Base-by-base conservation (phyloP, 2,888 invertebrate species). In the Melanostoma scalare region DNA sequence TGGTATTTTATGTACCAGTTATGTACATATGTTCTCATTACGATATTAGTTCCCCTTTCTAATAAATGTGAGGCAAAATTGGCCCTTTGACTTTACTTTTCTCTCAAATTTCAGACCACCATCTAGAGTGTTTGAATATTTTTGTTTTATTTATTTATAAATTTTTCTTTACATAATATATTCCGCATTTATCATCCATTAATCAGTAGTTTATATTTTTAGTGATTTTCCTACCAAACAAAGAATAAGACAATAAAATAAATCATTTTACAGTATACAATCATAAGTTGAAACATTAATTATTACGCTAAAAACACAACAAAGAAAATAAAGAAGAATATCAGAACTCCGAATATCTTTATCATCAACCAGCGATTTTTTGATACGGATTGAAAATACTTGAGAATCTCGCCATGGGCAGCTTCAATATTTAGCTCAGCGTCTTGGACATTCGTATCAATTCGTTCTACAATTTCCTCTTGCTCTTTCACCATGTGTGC, bases 331-430 rank as follows among this genome's bases (percentile, higher is more conserved):
- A 99, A 99, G 94, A 99, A 99, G 90, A 99, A 96, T 93, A 99
- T 98, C 71, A 99, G 93, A 85, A 99, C 97, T 68, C 96, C 99
- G 92, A 99, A 99, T 87, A 99, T 95, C 93, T 99, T 99, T 88
- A 99, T 96, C 98, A 99, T 99, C 40, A 99, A 93, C 96, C 99
- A 99, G 88, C 99, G 94, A 92, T 99, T 99, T 85, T 97, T 97
- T 10, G 98, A 97, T 44, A 99, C 96, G 72, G 96, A 96, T 91
- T 97, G 98, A 91, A 99, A 99, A 92, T 99, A 99, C 92, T 97
- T 98, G 88, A 99, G 93, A 87, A 99, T 97, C 93, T 99, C 98
- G 79, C 96, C 93, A 90, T 99, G 99, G 3, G 99, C 99, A 60
- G 98, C 98, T 92, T 99, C 99, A 55, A 99, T 98, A 92, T 99